These are phyloP conservation scores for Zophobas atratus DNA, from an alignment of 1,140 invertebrate genomes.

Conservation along the genomic window DNA sequence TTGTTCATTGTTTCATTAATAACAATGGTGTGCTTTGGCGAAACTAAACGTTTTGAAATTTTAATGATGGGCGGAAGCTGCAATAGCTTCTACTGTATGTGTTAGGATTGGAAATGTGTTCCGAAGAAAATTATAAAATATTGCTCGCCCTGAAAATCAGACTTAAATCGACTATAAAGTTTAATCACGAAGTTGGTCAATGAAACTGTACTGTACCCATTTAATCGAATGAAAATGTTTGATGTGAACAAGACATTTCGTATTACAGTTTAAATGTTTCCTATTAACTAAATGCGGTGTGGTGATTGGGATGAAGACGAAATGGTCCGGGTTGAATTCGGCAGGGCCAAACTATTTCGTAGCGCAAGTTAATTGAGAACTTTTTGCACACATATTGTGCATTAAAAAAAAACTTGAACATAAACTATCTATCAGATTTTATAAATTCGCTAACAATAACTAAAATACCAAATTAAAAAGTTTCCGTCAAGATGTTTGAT, in stretches of 20 bases:
- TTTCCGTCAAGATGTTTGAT: no score
- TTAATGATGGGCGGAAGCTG: constrained; percentile 6
- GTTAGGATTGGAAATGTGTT: background rate
- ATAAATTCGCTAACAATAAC: no score
- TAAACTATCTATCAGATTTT: no score
- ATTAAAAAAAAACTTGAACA: background rate
- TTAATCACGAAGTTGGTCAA: background rate
- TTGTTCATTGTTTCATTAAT: constrained; percentile 32
- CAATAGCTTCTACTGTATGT: background rate
- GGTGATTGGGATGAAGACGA: background rate
- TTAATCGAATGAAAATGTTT: constrained; percentile 15
- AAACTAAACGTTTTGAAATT: constrained; percentile 32
- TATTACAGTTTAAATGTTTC: background rate
- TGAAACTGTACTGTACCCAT: background rate
- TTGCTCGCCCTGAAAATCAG: background rate
- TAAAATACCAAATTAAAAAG: no score
- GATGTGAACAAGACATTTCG: constrained; percentile 8
- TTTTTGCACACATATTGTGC: background rate
- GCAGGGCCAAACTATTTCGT: background rate
- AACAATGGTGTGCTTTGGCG: constrained; percentile 19
- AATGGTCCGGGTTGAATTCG: background rate
- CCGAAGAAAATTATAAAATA: background rate
- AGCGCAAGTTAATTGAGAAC: background rate
- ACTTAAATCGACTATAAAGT: background rate
- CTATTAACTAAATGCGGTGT: constrained; percentile 2